Conservation (phyloP, 2,888 invertebrate genomes). For the Coleophora deauratella region DNA sequence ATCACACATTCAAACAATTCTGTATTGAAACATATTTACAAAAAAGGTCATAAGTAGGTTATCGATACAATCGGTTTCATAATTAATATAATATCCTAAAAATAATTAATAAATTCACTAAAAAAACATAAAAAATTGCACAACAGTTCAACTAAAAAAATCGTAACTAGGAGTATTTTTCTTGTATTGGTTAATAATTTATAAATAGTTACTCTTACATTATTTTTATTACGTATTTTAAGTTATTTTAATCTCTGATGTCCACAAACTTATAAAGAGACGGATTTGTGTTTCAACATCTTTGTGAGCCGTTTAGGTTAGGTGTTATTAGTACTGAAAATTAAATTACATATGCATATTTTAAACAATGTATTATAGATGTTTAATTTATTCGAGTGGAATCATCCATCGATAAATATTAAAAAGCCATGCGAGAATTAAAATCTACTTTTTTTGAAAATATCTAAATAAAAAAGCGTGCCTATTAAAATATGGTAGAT, state of each 20-base stretch:
- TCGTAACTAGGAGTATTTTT: slow-evolving; percentile 57
- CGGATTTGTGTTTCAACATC: slow-evolving; percentile 51
- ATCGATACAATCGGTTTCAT: slow-evolving; percentile 42
- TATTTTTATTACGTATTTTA: slow-evolving; percentile 67
- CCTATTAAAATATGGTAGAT: slow-evolving; percentile 56
- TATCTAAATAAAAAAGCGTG: slow-evolving; percentile 44
- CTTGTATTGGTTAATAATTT: slow-evolving; percentile 48
- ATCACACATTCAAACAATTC: neutral
- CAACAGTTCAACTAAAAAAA: slow-evolving; percentile 55
- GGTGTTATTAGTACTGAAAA: slow-evolving; percentile 9
- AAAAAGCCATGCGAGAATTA: slow-evolving; percentile 63
- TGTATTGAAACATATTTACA: slow-evolving; percentile 61
- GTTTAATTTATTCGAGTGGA: slow-evolving; percentile 20
- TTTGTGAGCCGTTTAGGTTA: slow-evolving; percentile 17
- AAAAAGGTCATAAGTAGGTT: slow-evolving; percentile 16
- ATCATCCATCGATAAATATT: slow-evolving; percentile 22
- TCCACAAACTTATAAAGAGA: slow-evolving; percentile 56
- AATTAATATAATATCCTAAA: slow-evolving; percentile 22
- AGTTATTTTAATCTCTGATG: slow-evolving; percentile 56
- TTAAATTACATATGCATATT: slow-evolving; percentile 9
- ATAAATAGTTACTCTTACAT: slow-evolving; percentile 52
- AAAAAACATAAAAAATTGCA: slow-evolving; percentile 48
- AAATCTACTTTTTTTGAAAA: slow-evolving; percentile 30
- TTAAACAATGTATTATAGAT: neutral
- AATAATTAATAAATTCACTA: slow-evolving; percentile 67